phyloP scores from a whole-genome alignment of 2,113 vertebrate species.

The Pleuronectes platessa region DNA sequence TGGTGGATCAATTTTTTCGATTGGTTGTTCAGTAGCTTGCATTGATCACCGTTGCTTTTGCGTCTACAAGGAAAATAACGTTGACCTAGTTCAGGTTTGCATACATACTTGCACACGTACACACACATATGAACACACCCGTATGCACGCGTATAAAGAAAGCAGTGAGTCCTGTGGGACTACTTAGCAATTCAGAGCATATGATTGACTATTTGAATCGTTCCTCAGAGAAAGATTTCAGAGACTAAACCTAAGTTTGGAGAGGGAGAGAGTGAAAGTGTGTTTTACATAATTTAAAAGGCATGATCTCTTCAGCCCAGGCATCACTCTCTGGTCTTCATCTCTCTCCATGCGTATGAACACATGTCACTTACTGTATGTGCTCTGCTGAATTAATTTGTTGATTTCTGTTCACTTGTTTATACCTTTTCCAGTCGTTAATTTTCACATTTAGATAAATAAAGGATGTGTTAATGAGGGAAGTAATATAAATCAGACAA shows the following conservation, averaged over 20 bases:
- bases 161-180: constrained; percentile 27
- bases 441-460: constrained; percentile 1
- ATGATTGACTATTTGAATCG: constrained; percentile 50
- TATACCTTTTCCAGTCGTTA: not conserved
- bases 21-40: constrained; percentile 49
- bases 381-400: constrained; percentile 6
- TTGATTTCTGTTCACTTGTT: not conserved
- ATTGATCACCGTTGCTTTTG: constrained; percentile 47
- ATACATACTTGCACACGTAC: not conserved
- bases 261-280: constrained; percentile 12
- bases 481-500: constrained; percentile 19
- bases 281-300: constrained; percentile 46
- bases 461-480: constrained; percentile 11
- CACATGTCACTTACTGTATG: not conserved
- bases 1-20: constrained; percentile 58
- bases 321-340: constrained; percentile 24
- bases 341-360: not conserved
- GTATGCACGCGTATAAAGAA: not conserved
- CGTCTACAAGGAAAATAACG: constrained; percentile 22
- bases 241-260: constrained; percentile 13
- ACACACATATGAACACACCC: not conserved
- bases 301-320: not conserved
- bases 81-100: constrained; percentile 9
- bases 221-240: constrained; percentile 47
- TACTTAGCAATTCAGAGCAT: constrained; percentile 32